Evolutionary conservation across 2,113 vertebrate species (phyloP).

Genomic region (Plecotus auritus): DNA sequence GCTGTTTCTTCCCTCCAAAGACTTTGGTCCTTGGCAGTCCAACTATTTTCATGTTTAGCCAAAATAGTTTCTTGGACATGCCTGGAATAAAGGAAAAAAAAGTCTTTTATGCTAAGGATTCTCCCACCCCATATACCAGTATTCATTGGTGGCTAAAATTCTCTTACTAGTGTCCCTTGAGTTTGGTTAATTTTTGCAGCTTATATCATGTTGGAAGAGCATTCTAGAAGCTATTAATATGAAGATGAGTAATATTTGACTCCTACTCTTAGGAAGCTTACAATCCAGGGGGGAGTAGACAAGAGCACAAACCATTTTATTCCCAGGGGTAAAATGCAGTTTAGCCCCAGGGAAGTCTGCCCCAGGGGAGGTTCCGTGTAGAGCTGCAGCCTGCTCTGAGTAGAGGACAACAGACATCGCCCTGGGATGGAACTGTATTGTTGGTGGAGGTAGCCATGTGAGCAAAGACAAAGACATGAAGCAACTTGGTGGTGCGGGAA

Average conservation of each 20-base stretch:
- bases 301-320: neutral
- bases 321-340: neutral
- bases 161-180: neutral
- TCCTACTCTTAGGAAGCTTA: neutral
- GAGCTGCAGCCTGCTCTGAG: neutral
- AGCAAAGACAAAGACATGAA: neutral
- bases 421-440: neutral
- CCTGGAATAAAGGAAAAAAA: neutral
- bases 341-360: neutral
- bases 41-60: neutral
- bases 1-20: neutral
- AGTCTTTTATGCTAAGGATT: neutral
- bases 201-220: neutral
- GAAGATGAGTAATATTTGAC: neutral
- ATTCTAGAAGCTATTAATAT: neutral
- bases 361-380: neutral
- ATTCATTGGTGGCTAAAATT: neutral
- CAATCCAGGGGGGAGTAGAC: neutral
- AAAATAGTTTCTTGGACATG: neutral
- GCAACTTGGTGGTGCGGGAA: neutral
- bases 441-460: neutral
- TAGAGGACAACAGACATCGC: fast-evolving
- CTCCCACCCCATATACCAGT: neutral
- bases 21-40: neutral
- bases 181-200: neutral